Evolutionary conservation across 2,797 vertebrate species (phyloP).

Genomic region (Hypotaenidia okinawae): DNA sequence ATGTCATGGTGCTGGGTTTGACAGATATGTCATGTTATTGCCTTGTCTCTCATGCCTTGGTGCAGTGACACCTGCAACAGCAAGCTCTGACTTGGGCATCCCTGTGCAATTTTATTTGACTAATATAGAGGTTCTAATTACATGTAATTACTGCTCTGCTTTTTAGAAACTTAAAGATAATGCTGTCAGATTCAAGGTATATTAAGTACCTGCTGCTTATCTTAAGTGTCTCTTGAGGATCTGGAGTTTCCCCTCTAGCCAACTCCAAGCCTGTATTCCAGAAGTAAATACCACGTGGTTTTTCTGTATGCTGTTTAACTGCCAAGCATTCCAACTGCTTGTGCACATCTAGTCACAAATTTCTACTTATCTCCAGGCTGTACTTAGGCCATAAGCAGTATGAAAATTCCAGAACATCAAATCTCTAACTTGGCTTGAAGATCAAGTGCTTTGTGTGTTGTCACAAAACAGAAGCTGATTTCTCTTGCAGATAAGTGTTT

Average conservation of each 20-base stretch:
- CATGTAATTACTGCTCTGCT: background rate
- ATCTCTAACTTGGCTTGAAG: slow-evolving; percentile 13
- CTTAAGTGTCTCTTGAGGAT: background rate
- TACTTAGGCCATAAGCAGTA: background rate
- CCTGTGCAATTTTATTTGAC: background rate
- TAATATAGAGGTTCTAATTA: background rate
- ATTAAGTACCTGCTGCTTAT: background rate
- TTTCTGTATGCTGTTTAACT: background rate
- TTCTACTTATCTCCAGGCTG: background rate
- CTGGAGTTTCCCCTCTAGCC: background rate
- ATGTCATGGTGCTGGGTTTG: background rate
- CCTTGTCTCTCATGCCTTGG: background rate
- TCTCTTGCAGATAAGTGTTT: background rate
- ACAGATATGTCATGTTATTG: fast-evolving
- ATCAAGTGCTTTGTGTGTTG: background rate
- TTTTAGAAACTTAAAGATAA: background rate
- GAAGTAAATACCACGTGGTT: background rate
- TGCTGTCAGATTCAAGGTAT: background rate
- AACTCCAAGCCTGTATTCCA: background rate
- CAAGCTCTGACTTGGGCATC: background rate
- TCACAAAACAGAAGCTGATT: background rate
- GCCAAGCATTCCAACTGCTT: background rate
- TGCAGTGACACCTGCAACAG: background rate
- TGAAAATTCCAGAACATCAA: slow-evolving; percentile 17
- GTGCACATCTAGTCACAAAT: background rate